Conservation (phyloP, 30 jellyfish, hydroid and myxozoan genomes). For the Nemopilema nomurai region DNA sequence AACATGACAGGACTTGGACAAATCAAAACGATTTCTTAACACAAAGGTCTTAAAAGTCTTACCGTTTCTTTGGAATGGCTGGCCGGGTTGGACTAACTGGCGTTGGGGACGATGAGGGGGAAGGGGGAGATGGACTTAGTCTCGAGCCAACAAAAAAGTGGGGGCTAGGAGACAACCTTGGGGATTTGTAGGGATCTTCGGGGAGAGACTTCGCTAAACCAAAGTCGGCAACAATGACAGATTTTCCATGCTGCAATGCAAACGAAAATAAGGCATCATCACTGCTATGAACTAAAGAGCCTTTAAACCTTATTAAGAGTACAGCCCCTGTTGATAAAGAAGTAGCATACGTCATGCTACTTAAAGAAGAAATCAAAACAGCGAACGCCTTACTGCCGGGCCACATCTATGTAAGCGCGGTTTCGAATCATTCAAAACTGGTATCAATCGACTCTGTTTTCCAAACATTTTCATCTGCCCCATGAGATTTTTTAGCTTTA, state of each 20-base stretch:
- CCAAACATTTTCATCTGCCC: too few species aligned
- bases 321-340: background rate
- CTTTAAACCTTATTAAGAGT: background rate
- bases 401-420: too few species aligned
- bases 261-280: background rate
- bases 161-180: conserved; percentile 37
- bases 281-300: background rate
- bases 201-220: conserved; percentile 84
- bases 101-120: conserved; percentile 9
- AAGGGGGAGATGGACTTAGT: background rate
- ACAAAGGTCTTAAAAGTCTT: background rate
- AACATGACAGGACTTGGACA: too few species aligned
- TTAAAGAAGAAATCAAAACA: background rate
- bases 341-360: background rate
- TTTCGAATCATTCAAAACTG: too few species aligned
- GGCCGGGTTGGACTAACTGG: conserved; percentile 71
- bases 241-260: conserved; percentile 40
- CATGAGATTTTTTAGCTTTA: too few species aligned
- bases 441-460: too few species aligned
- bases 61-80: conserved; percentile 51
- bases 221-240: conserved; percentile 89
- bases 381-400: background rate
- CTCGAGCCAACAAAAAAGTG: background rate
- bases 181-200: conserved; percentile 57
- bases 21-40: too few species aligned